phyloP scores from a whole-genome alignment of 2,113 vertebrate species.

The Damaliscus lunatus region DNA sequence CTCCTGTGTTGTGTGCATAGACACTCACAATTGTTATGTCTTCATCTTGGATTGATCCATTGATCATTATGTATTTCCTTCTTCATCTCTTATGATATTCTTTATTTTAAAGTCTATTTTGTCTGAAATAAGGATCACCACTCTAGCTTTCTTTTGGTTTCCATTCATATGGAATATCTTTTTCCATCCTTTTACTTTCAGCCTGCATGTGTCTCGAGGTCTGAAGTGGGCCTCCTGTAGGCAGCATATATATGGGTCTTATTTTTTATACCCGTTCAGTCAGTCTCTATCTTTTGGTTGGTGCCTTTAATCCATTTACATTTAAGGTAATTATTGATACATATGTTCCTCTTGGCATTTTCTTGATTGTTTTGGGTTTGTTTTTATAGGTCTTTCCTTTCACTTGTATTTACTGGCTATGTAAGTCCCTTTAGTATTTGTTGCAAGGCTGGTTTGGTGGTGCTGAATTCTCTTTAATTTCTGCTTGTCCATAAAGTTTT shows the following conservation, averaged over 20 bases:
- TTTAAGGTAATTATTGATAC: not conserved
- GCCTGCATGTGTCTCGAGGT: no score
- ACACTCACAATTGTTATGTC: not conserved
- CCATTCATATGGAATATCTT: no score
- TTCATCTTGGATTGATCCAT: not conserved
- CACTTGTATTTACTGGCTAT: not conserved
- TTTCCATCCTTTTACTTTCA: no score
- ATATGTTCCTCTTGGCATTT: not conserved
- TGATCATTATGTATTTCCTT: not conserved
- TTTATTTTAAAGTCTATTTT: not conserved
- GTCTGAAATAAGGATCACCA: no score
- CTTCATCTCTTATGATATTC: not conserved
- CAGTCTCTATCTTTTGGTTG: not conserved
- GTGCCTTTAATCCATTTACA: not conserved
- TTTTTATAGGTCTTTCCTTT: not conserved
- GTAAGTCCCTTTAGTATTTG: not conserved
- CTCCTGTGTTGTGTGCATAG: not conserved
- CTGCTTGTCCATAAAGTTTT: not conserved
- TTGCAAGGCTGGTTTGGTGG: not conserved
- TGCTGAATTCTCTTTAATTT: not conserved
- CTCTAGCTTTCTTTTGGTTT: no score
- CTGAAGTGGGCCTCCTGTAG: no score
- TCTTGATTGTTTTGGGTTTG: not conserved
- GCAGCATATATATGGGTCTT: no score
- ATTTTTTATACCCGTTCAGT: not conserved